Conservation (phyloP, 2,888 invertebrate species). For the Caenorhabditis sp. region DNA sequence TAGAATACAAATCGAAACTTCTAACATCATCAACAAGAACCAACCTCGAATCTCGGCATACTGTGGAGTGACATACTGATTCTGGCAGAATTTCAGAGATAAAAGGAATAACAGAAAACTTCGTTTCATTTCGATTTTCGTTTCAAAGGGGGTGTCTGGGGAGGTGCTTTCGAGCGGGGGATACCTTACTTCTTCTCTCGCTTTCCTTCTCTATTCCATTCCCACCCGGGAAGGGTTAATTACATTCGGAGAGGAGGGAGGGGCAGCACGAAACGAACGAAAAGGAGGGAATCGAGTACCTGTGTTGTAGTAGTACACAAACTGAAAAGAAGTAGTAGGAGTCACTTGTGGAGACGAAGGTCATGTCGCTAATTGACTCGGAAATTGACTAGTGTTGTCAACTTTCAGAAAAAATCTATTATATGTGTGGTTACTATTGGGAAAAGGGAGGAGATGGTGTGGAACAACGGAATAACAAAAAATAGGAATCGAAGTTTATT, state of each 20-base stretch:
- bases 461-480: conserved; percentile 10
- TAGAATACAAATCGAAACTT: no score
- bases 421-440: background rate
- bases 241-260: conserved; percentile 51
- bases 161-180: conserved; percentile 1
- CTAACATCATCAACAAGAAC: background rate
- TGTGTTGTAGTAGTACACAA: conserved; percentile 58
- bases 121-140: conserved; percentile 47
- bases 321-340: conserved; percentile 58
- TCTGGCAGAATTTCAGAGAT: conserved; percentile 52
- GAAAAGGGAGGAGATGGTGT: conserved; percentile 1
- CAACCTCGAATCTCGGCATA: conserved; percentile 66
- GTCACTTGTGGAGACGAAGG: conserved; percentile 60
- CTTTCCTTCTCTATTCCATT: conserved; percentile 22
- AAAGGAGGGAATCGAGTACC: conserved; percentile 38
- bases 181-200: conserved; percentile 21
- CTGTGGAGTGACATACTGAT: conserved; percentile 64
- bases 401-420: conserved; percentile 50
- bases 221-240: conserved; percentile 47
- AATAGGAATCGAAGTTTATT: background rate
- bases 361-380: conserved; percentile 58
- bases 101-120: conserved; percentile 49
- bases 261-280: conserved; percentile 46
- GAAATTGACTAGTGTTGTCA: conserved; percentile 47
- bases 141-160: conserved; percentile 7